Conservation (phyloP, 2,113 vertebrate species). For the Clinocottus analis region DNA sequence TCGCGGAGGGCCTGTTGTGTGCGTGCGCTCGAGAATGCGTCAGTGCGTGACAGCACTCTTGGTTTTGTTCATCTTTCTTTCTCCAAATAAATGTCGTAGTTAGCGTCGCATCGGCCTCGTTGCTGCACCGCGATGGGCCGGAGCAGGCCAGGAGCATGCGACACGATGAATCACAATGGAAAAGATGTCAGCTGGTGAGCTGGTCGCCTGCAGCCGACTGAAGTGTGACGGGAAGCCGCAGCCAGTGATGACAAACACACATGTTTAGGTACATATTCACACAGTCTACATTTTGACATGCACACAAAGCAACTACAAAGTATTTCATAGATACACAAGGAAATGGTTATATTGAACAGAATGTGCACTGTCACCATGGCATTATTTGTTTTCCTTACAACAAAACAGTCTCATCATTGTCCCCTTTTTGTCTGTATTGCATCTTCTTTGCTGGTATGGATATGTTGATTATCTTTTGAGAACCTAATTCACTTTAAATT, state of each 20-base stretch:
- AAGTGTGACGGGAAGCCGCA: slow-evolving; percentile 26
- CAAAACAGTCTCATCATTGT: background rate
- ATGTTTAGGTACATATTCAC: slow-evolving; percentile 7
- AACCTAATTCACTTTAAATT: slow-evolving; percentile 32
- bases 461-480: slow-evolving; percentile 34
- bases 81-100: slow-evolving; percentile 57
- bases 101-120: slow-evolving; percentile 45
- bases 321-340: background rate
- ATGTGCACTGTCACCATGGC: background rate
- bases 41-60: slow-evolving; percentile 27
- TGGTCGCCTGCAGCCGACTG: slow-evolving; percentile 31
- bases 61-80: slow-evolving; percentile 55
- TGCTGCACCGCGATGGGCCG: slow-evolving; percentile 10
- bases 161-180: slow-evolving; percentile 56
- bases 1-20: background rate
- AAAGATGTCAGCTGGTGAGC: slow-evolving; percentile 45
- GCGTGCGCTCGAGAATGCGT: slow-evolving; percentile 8
- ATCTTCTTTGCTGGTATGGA: slow-evolving; percentile 10
- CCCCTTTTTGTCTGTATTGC: background rate
- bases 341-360: background rate
- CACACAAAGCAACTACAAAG: background rate
- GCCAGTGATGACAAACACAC: background rate
- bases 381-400: slow-evolving; percentile 1
- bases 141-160: slow-evolving; percentile 22
- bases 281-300: background rate